Evolutionary conservation across 2,113 vertebrate genomes (phyloP).

Genomic region (Condylura cristata): DNA sequence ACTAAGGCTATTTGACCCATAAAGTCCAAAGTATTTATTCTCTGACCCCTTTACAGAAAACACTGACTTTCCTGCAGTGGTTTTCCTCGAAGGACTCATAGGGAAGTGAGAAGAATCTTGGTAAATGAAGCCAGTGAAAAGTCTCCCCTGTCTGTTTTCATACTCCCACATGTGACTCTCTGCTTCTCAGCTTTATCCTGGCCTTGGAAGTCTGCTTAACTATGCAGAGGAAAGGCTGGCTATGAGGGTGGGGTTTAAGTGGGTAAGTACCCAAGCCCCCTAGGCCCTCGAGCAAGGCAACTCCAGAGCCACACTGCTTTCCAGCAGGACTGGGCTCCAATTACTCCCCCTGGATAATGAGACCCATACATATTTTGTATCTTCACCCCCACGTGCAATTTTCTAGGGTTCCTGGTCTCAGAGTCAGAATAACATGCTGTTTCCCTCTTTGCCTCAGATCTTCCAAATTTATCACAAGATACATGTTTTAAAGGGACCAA

Average conservation of each 20-base stretch:
- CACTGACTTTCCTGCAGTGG: neutral
- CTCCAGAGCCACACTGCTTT: neutral
- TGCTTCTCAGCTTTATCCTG: neutral
- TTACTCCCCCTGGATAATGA: neutral
- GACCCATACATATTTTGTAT: neutral
- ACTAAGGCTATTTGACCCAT: neutral
- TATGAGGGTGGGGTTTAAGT: neutral
- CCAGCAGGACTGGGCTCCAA: neutral
- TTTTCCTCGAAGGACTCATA: neutral
- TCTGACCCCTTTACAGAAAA: neutral
- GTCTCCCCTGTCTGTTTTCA: neutral
- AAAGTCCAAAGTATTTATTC: neutral
- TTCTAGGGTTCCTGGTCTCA: neutral
- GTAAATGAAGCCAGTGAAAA: too few species aligned
- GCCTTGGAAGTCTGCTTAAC: too few species aligned
- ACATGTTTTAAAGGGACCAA: neutral
- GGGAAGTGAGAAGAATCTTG: neutral
- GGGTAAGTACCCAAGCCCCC: neutral
- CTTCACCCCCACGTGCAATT: neutral
- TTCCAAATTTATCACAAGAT: neutral
- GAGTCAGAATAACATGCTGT: too few species aligned
- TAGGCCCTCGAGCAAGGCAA: neutral
- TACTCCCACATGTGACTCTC: rapidly evolving
- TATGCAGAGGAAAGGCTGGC: neutral
- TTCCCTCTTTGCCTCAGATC: neutral